Evolutionary conservation across 2,888 invertebrate genomes (phyloP), one percentile per base, ranked within the genome.

Genomic region (Watsonalla binaria): DNA sequence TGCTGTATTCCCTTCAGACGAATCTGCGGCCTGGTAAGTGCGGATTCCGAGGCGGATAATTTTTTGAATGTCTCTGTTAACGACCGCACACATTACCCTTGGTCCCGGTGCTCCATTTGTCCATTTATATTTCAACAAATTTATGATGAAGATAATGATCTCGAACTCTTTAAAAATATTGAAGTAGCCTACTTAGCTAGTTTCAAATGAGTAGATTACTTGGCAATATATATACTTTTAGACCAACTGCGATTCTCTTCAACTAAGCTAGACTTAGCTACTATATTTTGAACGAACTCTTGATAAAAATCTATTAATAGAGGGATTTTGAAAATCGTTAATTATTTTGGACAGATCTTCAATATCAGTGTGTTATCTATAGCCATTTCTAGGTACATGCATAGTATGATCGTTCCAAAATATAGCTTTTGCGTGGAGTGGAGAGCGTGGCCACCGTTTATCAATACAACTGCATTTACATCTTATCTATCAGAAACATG

Each of bases 1-100:
- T 90, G 90, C 76, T 81, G 76, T 80, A 76, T 86, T 88, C 90
- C 86, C 87, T 86, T 81, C 86, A 86, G 86, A 88, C 84, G 85
- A 89, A 86, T 89, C 79, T 82, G 74, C 78, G 76, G 77, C 74
- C 78, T 73, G 74, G 73, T 70, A 78, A 82, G 77, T 78, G 78
- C 70, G 80, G 70, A 82, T 80, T 82, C 72, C 67, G 80, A 63
- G 77, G 76, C 67, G 76, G 83, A 84, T 86, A 79, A 87, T 88
- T 85, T 87, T 90, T 86, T 84, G 77, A 83, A 84, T 81, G 78
- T 78, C 78, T 81, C 68, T 76, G 77, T 80, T 84, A 82, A 84
- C 76, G 78, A 77, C 74, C 72, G 72, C 71, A 74, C 72, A 77
- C 81, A 82, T 84, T 81, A 84, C 76, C 72, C 76, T 76, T 76